These are phyloP conservation scores for Somateria mollissima DNA, from an alignment of 2,797 vertebrate species.

Conservation along the genomic window DNA sequence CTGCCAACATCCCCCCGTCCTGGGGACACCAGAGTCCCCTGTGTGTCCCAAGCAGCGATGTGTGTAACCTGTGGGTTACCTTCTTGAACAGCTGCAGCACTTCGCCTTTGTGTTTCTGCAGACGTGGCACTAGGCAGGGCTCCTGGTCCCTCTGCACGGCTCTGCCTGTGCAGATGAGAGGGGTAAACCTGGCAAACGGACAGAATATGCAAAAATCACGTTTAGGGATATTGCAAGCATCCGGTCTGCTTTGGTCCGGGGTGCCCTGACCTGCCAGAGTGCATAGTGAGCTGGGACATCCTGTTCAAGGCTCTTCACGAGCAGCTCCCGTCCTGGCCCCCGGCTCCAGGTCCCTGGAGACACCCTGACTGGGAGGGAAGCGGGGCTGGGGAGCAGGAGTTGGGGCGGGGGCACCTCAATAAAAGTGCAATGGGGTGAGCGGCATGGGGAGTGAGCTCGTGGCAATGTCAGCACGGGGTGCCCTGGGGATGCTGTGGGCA, in stretches of 20 bases:
- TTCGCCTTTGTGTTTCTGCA: too few relatives aligned
- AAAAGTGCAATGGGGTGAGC: too few relatives aligned
- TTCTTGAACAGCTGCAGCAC: not conserved
- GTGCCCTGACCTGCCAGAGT: not conserved
- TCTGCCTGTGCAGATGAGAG: accelerated
- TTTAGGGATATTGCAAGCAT: accelerated
- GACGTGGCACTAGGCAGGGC: not conserved
- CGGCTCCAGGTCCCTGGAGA: not conserved
- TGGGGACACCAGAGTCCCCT: not conserved
- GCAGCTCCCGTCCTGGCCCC: not conserved
- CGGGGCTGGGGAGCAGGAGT: not conserved
- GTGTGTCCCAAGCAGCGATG: not conserved
- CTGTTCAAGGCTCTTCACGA: not conserved
- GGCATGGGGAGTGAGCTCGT: too few relatives aligned
- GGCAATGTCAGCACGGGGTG: too few relatives aligned
- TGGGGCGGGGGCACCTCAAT: too few relatives aligned
- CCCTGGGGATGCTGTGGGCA: too few relatives aligned
- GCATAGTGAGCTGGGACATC: not conserved
- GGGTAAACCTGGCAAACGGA: accelerated
- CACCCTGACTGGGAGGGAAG: too few relatives aligned
- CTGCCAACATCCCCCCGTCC: not conserved
- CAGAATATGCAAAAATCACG: accelerated
- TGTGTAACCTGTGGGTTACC: not conserved
- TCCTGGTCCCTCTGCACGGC: not conserved
- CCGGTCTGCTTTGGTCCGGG: accelerated